Evolutionary conservation across 1,140 invertebrate genomes (phyloP), one percentile per base, ranked within the genome.

Genomic region (Drosophila parabipectinata): DNA sequence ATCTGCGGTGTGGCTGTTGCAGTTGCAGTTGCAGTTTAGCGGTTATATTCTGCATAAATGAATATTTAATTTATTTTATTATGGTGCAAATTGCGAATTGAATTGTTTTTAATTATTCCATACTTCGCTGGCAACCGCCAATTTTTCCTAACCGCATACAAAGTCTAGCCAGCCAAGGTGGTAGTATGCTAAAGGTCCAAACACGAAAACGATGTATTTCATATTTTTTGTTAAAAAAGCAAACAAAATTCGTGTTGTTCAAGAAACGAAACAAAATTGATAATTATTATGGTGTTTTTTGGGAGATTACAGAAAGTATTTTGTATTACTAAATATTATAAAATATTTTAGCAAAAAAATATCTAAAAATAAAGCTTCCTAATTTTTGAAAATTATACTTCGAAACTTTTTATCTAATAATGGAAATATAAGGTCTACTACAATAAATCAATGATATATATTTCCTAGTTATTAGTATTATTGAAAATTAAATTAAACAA

Each of bases 31-130:
- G 71, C 67, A 83, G 72, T 75, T 82, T 82, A 83, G 80, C 80
- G 79, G 80, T 83, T 84, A 78, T 71, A 72, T 79, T 84, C 44
- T 72, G 79, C 76, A 87, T 88, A 82, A 82, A 88, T 88, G 83
- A 88, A 89, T 89, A 83, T 48, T 57, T 76, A 81, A 81, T 88
- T 80, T 75, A 80, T 75, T 56, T 89, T 78, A 66, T 83, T 83
- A 80, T 87, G 73, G 79, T 83, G 84, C 73, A 88, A 89, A 89
- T 88, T 89, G 84, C 69, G 77, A 89, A 88, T 88, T 87, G 82
- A 87, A 87, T 78, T 87, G 77, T 85, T 79, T 75, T 57, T 63
- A 72, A 59, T 73, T 82, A 64, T 81, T 63, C 59, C 56, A 80
- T 68, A 66, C 54, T 73, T 56, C 37, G 41, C 21, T 30, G 54